Base-by-base conservation (phyloP, 2,888 invertebrate genomes). In the Nasonia oneida region DNA sequence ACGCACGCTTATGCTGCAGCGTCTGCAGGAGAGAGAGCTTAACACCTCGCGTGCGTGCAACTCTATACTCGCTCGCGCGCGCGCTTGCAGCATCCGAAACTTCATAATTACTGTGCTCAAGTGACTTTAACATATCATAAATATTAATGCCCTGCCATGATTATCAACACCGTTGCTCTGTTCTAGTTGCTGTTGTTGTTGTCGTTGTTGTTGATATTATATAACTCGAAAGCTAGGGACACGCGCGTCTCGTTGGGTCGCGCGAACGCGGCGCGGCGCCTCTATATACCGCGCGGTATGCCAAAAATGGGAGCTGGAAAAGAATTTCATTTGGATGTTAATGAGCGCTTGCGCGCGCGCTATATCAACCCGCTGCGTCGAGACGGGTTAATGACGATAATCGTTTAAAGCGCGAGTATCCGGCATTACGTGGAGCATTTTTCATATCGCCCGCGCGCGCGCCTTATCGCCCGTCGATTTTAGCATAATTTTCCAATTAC, bases 401-500 rank as follows among this genome's bases (percentile, higher is more conserved):
- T 61, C n/a, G n/a, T 61, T 4, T 61, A 23, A 61, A 61, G 29
- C 29, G 29, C 29, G n/a, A 61, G 5, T 61, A 61, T n/a, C 57
- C 6, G 57, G 70, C 39, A 71, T 71, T 71, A 64, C 73, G 73
- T 70, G 61, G n/a, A 14, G 29, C 8, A 87, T 82, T 79, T 84
- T 82, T 81, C 82, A 77, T 77, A 74, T 81, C 57, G 50, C 64
- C 23, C 81, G 29, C 29, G 29, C 29, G 29, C 29, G 29, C 29
- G 50, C 74, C 82, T 85, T 76, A 85, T 84, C 85, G 33, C 6
- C 76, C 84, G 80, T 83, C 85, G 77, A 87, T 87, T 61, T 61
- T 85, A 87, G 74, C 87, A 77, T 85, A 85, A 87, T 85, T 83
- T 87, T 77, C 87, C 83, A 81, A 83, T 87, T 84, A 82, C 82